Evolutionary conservation across 2,797 vertebrate genomes (phyloP).

Genomic region (Monodelphis domestica): DNA sequence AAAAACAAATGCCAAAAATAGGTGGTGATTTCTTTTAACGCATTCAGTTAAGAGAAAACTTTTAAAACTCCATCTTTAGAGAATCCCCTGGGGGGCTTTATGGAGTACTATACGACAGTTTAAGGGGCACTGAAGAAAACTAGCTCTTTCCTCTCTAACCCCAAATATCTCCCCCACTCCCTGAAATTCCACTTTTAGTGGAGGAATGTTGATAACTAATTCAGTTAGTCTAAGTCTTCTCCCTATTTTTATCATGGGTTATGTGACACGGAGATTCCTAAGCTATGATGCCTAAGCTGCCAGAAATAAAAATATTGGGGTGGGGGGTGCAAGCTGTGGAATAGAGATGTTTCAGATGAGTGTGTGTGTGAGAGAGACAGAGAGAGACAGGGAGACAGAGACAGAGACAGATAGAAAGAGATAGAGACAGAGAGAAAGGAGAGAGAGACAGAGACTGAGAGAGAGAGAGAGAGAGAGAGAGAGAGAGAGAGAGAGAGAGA

Average conservation of each 20-base stretch:
- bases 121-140: neutral
- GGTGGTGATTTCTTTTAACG: constrained; percentile 37
- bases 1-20: neutral
- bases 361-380: neutral
- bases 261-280: constrained; percentile 7
- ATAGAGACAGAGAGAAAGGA: too few species aligned
- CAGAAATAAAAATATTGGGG: constrained; percentile 19
- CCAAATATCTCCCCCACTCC: constrained; percentile 2
- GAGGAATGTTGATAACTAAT: constrained; percentile 8
- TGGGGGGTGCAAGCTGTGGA: neutral
- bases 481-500: too few species aligned
- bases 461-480: too few species aligned
- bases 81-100: constrained; percentile 27
- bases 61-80: neutral
- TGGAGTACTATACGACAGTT: neutral
- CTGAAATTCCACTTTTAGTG: constrained; percentile 13
- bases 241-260: neutral
- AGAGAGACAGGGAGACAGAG: too few species aligned
- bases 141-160: neutral
- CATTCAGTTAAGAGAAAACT: constrained; percentile 39
- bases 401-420: too few species aligned
- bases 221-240: constrained; percentile 7
- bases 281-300: neutral
- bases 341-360: neutral
- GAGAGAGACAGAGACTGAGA: too few species aligned